phyloP scores from a whole-genome alignment of 2,888 invertebrate genomes.

The Dolichomitus sp. region DNA sequence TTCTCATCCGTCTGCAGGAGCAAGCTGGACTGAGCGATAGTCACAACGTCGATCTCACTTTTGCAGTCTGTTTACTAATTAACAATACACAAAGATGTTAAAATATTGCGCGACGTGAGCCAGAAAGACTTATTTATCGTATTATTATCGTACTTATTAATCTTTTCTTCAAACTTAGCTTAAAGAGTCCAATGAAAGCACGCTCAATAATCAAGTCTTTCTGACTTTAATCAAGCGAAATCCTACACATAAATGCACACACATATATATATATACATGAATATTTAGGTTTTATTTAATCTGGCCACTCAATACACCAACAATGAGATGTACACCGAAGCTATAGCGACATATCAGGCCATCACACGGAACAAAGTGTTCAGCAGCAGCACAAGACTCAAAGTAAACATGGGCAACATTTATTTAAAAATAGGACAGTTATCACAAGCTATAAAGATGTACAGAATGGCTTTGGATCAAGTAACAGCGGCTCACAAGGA shows the following conservation, averaged over 20 bases:
- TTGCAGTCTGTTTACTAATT: slow-evolving; percentile 89
- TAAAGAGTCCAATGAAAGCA: neutral
- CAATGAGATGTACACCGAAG: slow-evolving; percentile 98
- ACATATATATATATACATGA: neutral
- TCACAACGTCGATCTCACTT: slow-evolving; percentile 98
- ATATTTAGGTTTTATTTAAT: slow-evolving; percentile 95
- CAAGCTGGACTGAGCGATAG: slow-evolving; percentile 96
- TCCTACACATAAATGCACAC: neutral
- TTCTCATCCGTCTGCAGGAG: slow-evolving; percentile 96
- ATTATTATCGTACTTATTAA: too few relatives aligned
- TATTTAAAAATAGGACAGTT: slow-evolving; percentile 97
- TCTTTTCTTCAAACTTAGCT: too few relatives aligned
- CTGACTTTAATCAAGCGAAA: neutral
- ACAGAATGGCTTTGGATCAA: slow-evolving; percentile 99
- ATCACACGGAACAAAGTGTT: slow-evolving; percentile 98
- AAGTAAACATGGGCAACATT: slow-evolving; percentile 99
- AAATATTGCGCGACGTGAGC: neutral
- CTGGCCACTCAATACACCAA: slow-evolving; percentile 97
- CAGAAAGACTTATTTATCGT: neutral
- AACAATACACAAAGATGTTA: neutral
- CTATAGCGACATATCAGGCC: slow-evolving; percentile 97
- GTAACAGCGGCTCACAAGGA: slow-evolving; percentile 97
- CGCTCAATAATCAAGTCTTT: neutral
- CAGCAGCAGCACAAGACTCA: slow-evolving; percentile 96
- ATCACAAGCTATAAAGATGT: slow-evolving; percentile 98